Conservation (phyloP, 2,888 invertebrate genomes). For the Drosophila anomelani region DNA sequence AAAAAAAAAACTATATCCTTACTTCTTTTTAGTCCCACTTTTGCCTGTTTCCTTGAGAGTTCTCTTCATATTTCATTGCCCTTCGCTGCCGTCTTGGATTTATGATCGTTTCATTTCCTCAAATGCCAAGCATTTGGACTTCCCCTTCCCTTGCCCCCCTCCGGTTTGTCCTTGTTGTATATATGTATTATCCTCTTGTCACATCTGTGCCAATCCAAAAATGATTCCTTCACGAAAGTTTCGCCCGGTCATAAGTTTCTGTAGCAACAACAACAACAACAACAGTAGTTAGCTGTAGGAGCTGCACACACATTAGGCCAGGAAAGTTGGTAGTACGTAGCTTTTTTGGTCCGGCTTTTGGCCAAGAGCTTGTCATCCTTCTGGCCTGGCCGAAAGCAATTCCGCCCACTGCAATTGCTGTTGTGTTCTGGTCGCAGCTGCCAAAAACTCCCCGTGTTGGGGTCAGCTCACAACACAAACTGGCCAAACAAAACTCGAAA, state of each 20-base stretch:
- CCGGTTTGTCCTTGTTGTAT: conserved; percentile 13
- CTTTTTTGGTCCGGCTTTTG: conserved; percentile 2
- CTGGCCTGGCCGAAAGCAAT: conserved; percentile 68
- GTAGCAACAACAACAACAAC: conserved; percentile 12
- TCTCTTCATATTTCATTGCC: conserved; percentile 13
- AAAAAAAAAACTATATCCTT: not conserved
- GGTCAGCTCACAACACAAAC: conserved; percentile 36
- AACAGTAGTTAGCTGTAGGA: not conserved
- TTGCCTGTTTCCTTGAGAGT: conserved; percentile 1
- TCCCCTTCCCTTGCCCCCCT: not conserved
- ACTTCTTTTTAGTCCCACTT: not conserved
- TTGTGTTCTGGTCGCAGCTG: conserved; percentile 65
- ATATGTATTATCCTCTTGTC: conserved; percentile 38
- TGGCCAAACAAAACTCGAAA: conserved; percentile 24
- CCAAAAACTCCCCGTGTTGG: conserved; percentile 60
- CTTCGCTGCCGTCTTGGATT: conserved; percentile 14
- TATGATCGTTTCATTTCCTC: conserved; percentile 37
- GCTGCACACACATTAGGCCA: conserved; percentile 51
- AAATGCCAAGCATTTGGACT: conserved; percentile 11
- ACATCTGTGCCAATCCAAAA: conserved; percentile 52
- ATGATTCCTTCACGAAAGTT: conserved; percentile 49
- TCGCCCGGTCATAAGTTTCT: conserved; percentile 58
- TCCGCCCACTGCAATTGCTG: conserved; percentile 60
- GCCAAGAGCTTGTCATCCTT: conserved; percentile 49
- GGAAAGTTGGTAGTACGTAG: conserved; percentile 28